These are phyloP conservation scores for Drosophila subobscura DNA, from an alignment of 1,140 invertebrate species.

Conservation along the genomic window DNA sequence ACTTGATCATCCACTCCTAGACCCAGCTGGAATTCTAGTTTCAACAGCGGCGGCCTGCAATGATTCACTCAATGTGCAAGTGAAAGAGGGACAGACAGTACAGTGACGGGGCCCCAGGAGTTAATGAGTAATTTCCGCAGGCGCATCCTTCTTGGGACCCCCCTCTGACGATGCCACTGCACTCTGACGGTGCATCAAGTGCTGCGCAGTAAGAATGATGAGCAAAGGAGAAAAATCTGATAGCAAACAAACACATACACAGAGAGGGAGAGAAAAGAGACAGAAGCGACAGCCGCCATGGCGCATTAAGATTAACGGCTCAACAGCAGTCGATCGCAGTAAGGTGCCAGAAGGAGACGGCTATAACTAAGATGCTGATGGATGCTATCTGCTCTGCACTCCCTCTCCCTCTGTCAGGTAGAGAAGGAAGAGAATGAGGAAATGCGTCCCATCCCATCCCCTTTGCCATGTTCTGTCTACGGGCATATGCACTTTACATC, in stretches of 20 bases:
- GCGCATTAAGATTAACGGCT: constrained; percentile 80
- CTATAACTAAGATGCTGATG: constrained; percentile 25
- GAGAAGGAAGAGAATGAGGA: constrained; percentile 54
- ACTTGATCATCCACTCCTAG: constrained; percentile 49
- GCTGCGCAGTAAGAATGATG: constrained; percentile 73
- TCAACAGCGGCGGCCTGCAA: too few species aligned
- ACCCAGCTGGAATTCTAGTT: constrained; percentile 55
- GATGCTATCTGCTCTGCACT: constrained; percentile 38
- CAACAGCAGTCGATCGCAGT: constrained; percentile 29
- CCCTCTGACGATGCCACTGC: constrained; percentile 11
- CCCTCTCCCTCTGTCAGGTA: constrained; percentile 51
- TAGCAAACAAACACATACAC: constrained; percentile 39
- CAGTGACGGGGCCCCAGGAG: constrained; percentile 16
- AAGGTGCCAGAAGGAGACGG: constrained; percentile 35
- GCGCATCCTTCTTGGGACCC: constrained; percentile 60
- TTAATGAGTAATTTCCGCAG: constrained; percentile 80
- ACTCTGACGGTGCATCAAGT: constrained; percentile 63
- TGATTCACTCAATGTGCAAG: constrained; percentile 18
- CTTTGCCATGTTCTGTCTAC: constrained; percentile 33
- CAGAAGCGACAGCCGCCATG: constrained; percentile 79
- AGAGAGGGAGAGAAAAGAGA: constrained; percentile 45
- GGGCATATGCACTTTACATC: constrained; percentile 72
- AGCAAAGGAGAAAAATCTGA: constrained; percentile 75
- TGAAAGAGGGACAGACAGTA: constrained; percentile 39
- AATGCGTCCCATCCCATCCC: constrained; percentile 53